These are phyloP conservation scores for Chrysemys picta DNA, from an alignment of 2,113 vertebrate species.

Conservation along the genomic window DNA sequence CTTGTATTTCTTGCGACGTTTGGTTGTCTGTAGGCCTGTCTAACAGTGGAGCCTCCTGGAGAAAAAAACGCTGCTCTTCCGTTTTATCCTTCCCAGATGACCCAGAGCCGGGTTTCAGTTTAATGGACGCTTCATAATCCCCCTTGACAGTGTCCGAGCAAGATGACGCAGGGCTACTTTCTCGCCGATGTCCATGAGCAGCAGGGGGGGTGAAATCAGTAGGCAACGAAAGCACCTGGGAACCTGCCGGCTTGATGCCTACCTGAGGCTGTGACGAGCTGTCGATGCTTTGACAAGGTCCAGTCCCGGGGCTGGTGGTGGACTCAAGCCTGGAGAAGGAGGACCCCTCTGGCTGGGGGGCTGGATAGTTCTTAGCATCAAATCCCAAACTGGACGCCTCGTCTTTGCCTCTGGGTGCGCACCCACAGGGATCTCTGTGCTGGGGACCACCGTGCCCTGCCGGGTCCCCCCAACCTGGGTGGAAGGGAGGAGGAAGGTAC, in stretches of 20 bases:
- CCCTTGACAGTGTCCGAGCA: neutral
- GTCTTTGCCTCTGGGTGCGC: neutral
- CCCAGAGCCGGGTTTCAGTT: neutral
- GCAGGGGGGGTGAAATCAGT: neutral
- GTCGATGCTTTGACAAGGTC: neutral
- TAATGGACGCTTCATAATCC: neutral
- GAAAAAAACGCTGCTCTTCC: neutral
- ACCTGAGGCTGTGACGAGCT: neutral
- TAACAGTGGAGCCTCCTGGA: neutral
- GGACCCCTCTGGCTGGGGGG: neutral
- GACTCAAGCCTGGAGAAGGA: neutral
- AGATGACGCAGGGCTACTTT: neutral
- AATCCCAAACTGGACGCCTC: neutral
- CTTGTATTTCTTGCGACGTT: conserved; percentile 23
- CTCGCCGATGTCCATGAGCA: too few relatives aligned
- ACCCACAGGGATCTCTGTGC: neutral
- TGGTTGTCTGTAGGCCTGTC: conserved; percentile 3
- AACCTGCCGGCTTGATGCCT: neutral
- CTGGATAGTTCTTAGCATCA: neutral
- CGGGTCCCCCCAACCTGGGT: neutral
- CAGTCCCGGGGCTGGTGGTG: neutral
- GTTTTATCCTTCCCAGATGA: neutral
- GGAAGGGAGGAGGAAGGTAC: neutral
- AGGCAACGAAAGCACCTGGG: neutral
- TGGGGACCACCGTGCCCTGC: neutral